These are phyloP conservation scores for Drosophila mulleri DNA, from an alignment of 2,888 invertebrate genomes.

Conservation along the genomic window DNA sequence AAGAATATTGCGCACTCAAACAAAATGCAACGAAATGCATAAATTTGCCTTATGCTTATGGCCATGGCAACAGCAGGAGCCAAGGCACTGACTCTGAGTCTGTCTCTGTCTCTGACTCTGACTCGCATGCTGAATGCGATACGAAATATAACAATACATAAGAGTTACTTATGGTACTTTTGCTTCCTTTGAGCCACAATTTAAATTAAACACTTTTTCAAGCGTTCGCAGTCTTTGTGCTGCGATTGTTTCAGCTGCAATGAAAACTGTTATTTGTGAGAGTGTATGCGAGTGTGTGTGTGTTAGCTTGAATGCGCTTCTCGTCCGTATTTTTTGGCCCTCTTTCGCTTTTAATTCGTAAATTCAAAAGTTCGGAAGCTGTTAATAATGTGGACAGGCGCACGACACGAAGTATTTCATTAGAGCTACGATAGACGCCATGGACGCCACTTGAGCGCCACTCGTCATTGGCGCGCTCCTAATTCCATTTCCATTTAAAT, in stretches of 20 bases:
- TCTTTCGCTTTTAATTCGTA: constrained; percentile 42
- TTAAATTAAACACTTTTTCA: constrained; percentile 64
- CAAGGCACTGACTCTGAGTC: constrained; percentile 7
- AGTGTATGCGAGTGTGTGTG: constrained; percentile 1
- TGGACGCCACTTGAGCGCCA: constrained; percentile 19
- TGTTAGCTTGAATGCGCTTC: constrained; percentile 29
- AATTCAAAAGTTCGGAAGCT: constrained; percentile 72
- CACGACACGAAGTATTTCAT: constrained; percentile 78
- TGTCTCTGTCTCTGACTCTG: background rate
- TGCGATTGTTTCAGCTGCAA: constrained; percentile 20
- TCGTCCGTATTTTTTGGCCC: background rate
- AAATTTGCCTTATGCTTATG: constrained; percentile 66
- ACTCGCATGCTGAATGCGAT: constrained; percentile 6
- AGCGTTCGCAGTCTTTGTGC: constrained; percentile 48
- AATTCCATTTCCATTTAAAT: constrained; percentile 40
- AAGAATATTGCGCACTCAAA: constrained; percentile 44
- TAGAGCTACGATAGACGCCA: constrained; percentile 41
- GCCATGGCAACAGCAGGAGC: constrained; percentile 50
- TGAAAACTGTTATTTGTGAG: constrained; percentile 49
- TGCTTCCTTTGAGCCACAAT: constrained; percentile 42
- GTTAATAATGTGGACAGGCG: constrained; percentile 76
- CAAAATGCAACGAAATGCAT: constrained; percentile 55
- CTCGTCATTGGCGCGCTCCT: constrained; percentile 23
- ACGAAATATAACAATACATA: background rate
- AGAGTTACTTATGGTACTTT: constrained; percentile 37